Percentiles rank a stretch among this genome's conserved stretches.
Evolutionary conservation across 2,888 invertebrate species (phyloP).

Genomic region (Gortyna flavago): DNA sequence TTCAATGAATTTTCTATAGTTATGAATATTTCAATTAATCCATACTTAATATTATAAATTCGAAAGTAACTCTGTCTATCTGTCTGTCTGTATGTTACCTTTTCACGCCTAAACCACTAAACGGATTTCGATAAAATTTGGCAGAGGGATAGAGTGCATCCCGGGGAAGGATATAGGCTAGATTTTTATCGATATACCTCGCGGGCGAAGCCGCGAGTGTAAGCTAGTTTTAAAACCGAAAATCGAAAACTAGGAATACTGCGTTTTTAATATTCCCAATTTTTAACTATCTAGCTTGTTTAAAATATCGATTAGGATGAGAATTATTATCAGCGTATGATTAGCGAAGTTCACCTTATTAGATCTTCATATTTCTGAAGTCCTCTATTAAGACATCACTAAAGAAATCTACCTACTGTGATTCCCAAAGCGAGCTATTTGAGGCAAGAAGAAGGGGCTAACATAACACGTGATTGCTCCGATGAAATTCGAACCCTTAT

Average conservation of each 20-base stretch:
- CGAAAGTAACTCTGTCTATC: no score
- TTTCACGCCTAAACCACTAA: no score
- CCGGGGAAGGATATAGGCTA: no score
- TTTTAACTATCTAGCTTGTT: not conserved
- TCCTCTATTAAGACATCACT: not conserved
- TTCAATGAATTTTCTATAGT: not conserved
- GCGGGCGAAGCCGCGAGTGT: no score
- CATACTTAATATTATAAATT: no score
- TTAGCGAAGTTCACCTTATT: not conserved
- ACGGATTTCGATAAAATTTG: no score
- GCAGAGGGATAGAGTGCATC: no score
- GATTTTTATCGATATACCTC: no score
- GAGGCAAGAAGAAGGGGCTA: not conserved
- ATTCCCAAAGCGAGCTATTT: not conserved
- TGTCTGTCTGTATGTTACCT: no score
- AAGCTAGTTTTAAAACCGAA: no score
- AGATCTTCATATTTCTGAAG: not conserved
- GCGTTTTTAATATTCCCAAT: not conserved
- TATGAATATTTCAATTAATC: not conserved
- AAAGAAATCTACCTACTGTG: not conserved
- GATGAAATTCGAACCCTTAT: conserved; percentile 11
- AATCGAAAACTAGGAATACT: not conserved
- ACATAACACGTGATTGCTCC: not conserved
- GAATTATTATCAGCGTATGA: not conserved
- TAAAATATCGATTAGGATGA: not conserved